Evolutionary conservation across 1,140 invertebrate species (phyloP).

Genomic region (Trissolcus basalis): DNA sequence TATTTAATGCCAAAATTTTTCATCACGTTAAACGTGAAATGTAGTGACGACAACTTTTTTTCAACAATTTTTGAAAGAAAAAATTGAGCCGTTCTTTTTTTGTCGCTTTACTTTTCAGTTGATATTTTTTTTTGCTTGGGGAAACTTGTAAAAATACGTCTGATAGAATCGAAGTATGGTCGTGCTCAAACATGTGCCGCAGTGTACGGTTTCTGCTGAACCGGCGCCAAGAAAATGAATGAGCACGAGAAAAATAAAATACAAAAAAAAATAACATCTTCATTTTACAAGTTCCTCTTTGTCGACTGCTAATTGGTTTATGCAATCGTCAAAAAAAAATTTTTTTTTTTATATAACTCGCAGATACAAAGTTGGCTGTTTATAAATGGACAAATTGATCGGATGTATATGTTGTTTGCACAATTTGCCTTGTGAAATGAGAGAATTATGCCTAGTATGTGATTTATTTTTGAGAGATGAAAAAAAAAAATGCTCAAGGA

Average conservation of each 20-base stretch:
- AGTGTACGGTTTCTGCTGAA: conserved; percentile 29
- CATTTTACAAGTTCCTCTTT: conserved; percentile 5
- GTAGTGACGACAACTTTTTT: no score
- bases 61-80: no score
- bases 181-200: conserved; percentile 4
- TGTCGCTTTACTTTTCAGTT: conserved; percentile 30
- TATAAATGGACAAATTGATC: background rate
- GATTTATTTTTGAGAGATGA: background rate
- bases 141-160: conserved; percentile 19
- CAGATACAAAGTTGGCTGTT: no score
- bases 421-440: no score
- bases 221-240: conserved; percentile 22
- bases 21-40: no score
- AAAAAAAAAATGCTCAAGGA: background rate
- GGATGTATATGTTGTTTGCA: no score
- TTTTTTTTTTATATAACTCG: no score
- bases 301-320: conserved; percentile 1
- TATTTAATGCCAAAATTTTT: no score
- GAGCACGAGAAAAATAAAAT: conserved; percentile 1
- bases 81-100: no score
- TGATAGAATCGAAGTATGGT: conserved; percentile 2
- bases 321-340: no score
- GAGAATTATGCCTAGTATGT: no score
- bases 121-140: conserved; percentile 33
- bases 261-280: conserved; percentile 10